Evolutionary conservation across 2,113 vertebrate species (phyloP).

Genomic region (Monopterus albus): DNA sequence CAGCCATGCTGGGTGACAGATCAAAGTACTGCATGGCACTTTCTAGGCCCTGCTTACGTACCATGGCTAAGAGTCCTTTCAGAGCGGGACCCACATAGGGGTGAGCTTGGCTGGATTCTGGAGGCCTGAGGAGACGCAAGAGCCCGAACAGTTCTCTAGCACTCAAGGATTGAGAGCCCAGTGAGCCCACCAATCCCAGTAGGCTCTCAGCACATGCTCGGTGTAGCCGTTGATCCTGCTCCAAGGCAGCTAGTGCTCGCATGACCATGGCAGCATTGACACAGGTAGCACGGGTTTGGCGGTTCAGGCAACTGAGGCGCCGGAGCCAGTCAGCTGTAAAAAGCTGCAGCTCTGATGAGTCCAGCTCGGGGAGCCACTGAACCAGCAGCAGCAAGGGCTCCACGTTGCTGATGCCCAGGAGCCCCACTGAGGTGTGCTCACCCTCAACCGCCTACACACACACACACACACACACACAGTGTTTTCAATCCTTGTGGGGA

Average conservation of each 20-base stretch:
- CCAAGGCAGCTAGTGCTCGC: constrained; percentile 86
- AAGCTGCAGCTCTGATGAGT: constrained; percentile 91
- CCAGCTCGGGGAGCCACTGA: constrained; percentile 95
- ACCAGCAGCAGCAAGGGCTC: constrained; percentile 94
- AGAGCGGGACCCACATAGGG: constrained; percentile 88
- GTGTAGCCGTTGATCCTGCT: constrained; percentile 82
- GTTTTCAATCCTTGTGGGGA: no score
- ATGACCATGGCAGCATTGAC: constrained; percentile 94
- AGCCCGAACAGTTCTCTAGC: constrained; percentile 88
- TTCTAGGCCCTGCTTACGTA: constrained; percentile 92
- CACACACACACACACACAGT: background rate
- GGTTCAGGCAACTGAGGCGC: constrained; percentile 93
- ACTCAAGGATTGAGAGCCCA: constrained; percentile 94
- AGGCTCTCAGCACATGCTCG: constrained; percentile 90
- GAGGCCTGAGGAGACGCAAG: constrained; percentile 86
- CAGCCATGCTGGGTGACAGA: constrained; percentile 93
- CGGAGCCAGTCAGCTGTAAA: constrained; percentile 93
- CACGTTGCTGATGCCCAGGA: constrained; percentile 97
- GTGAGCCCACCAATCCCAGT: constrained; percentile 88
- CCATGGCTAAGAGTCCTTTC: constrained; percentile 89
- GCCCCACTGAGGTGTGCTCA: constrained; percentile 94
- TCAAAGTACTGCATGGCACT: constrained; percentile 97
- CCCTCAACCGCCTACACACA: constrained; percentile 91
- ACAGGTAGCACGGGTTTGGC: constrained; percentile 91
- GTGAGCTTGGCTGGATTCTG: constrained; percentile 81